A percentile compares a stretch with the other conserved stretches of the same genome.
phyloP scores from a whole-genome alignment of 37 sponge, comb jelly and placozoan species.

The Agelas oroides region DNA sequence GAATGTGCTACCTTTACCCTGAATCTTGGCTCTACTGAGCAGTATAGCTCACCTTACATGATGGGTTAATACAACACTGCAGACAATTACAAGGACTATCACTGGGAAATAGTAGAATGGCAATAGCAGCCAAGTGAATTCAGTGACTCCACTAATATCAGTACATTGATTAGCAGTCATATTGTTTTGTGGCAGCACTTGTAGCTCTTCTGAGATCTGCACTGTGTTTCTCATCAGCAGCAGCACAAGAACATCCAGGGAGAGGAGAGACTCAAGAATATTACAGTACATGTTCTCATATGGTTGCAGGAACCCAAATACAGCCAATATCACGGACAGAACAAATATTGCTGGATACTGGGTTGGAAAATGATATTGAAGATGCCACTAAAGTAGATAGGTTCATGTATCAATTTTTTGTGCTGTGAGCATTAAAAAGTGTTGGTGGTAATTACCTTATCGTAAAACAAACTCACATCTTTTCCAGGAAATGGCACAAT shows the following conservation, averaged over 20 bases:
- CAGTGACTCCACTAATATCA: background rate
- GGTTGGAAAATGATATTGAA: too few relatives aligned
- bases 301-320: conserved; percentile 44
- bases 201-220: too few relatives aligned
- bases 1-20: too few relatives aligned
- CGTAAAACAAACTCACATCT: conserved; percentile 62
- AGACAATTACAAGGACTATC: background rate
- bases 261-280: conserved; percentile 31
- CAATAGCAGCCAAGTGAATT: conserved; percentile 12
- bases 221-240: conserved; percentile 26
- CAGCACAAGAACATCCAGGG: conserved; percentile 25
- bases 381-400: too few relatives aligned
- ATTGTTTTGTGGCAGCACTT: too few relatives aligned
- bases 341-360: conserved; percentile 43
- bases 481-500: conserved; percentile 69
- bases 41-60: too few relatives aligned
- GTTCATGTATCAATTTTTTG: too few relatives aligned
- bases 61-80: too few relatives aligned
- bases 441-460: too few relatives aligned
- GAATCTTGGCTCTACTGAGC: too few relatives aligned
- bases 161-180: too few relatives aligned
- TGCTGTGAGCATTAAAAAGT: too few relatives aligned
- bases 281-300: conserved; percentile 44
- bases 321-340: background rate
- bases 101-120: conserved; percentile 49